phyloP scores from a whole-genome alignment of 1,140 invertebrate species.

The Drosophila ficusphila region DNA sequence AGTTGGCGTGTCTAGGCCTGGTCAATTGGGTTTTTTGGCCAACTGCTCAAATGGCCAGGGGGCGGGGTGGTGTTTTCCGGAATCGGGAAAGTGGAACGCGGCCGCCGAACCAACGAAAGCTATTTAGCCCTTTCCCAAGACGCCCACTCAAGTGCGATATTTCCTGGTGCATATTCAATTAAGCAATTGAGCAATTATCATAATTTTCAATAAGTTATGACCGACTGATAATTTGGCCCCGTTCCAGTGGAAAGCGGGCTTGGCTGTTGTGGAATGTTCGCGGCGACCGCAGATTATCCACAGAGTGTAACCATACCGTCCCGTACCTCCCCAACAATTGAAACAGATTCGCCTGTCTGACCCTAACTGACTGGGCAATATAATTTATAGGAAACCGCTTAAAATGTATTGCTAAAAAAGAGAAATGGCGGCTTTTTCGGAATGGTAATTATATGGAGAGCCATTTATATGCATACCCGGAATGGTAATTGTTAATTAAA shows the following conservation, averaged over 20 bases:
- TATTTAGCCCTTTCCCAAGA: slow-evolving; percentile 4
- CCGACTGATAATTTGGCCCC: slow-evolving; percentile 38
- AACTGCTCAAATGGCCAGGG: neutral
- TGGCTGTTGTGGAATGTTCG: slow-evolving; percentile 9
- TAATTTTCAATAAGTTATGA: slow-evolving; percentile 55
- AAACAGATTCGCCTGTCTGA: slow-evolving; percentile 23
- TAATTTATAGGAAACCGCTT: slow-evolving; percentile 30
- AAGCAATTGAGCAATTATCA: slow-evolving; percentile 58
- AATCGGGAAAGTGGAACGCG: slow-evolving; percentile 17
- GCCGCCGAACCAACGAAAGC: neutral
- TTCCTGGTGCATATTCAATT: slow-evolving; percentile 51
- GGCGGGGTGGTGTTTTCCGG: neutral
- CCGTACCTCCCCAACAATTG: neutral
- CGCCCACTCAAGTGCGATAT: slow-evolving; percentile 6
- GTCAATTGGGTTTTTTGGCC: slow-evolving; percentile 1
- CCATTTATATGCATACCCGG: slow-evolving; percentile 1
- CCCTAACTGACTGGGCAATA: slow-evolving; percentile 20
- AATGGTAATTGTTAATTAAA: slow-evolving; percentile 48
- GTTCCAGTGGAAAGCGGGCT: slow-evolving; percentile 8
- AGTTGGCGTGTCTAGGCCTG: slow-evolving; percentile 52
- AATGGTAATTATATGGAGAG: slow-evolving; percentile 33
- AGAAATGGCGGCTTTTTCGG: slow-evolving; percentile 1
- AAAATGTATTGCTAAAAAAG: slow-evolving; percentile 15
- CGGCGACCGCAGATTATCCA: slow-evolving; percentile 34
- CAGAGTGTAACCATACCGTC: slow-evolving; percentile 1